These are phyloP conservation scores for Malurus melanocephalus DNA, from an alignment of 2,113 vertebrate species.

Conservation along the genomic window DNA sequence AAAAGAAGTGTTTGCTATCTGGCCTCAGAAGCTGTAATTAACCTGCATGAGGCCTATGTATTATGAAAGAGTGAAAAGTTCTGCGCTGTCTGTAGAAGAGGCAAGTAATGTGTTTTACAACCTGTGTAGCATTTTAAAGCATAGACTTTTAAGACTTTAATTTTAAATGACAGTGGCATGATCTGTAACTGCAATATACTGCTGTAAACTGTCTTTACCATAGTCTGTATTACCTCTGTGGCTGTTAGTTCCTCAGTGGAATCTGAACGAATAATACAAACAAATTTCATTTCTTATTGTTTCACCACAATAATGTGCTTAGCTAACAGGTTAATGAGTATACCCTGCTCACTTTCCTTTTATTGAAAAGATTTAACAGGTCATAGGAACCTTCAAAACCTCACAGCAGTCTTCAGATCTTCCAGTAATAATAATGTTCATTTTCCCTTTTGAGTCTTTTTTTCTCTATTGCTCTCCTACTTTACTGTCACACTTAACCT, in stretches of 20 bases:
- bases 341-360: background rate
- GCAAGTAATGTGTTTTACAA: background rate
- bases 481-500: background rate
- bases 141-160: background rate
- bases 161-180: constrained; percentile 10
- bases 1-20: background rate
- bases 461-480: background rate
- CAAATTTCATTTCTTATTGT: constrained; percentile 1
- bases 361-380: background rate
- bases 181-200: constrained; percentile 34
- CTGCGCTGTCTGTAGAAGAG: background rate
- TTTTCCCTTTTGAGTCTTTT: background rate
- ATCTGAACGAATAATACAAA: background rate
- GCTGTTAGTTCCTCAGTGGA: background rate
- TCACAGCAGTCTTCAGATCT: background rate
- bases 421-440: background rate
- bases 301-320: background rate
- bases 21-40: constrained; percentile 27
- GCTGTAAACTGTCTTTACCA: background rate
- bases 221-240: background rate
- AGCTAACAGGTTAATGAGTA: constrained; percentile 16
- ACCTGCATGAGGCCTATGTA: background rate
- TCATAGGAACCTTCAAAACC: background rate
- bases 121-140: background rate
- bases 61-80: background rate